Conservation (phyloP, 2,113 vertebrate genomes). For the Microtus richardsoni region DNA sequence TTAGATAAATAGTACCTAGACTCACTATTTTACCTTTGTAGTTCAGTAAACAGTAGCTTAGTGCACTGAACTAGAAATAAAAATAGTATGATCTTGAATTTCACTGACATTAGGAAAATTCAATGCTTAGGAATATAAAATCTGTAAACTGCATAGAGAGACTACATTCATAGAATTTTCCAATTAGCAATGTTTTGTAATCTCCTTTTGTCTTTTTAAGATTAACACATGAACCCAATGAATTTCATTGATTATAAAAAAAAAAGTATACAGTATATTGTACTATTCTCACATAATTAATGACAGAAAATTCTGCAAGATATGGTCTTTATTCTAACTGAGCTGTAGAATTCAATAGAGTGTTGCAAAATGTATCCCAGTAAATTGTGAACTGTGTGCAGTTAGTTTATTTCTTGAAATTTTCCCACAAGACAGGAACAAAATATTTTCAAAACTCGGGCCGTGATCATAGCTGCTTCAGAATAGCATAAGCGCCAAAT, state of each 20-base stretch:
- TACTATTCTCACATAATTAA: slow-evolving; percentile 43
- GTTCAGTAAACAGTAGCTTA: not conserved
- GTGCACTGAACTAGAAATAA: not conserved
- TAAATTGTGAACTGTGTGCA: slow-evolving; percentile 72
- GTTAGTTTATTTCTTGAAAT: slow-evolving; percentile 58
- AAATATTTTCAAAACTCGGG: slow-evolving; percentile 67
- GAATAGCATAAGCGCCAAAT: slow-evolving; percentile 59
- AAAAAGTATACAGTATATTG: not conserved
- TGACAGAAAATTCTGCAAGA: slow-evolving; percentile 11
- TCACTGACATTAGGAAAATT: not conserved
- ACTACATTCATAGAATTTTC: slow-evolving; percentile 31
- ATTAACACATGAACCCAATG: slow-evolving; percentile 33
- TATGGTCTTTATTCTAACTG: slow-evolving; percentile 68
- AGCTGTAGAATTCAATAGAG: slow-evolving; percentile 59
- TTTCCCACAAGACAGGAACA: slow-evolving; percentile 54
- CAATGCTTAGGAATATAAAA: slow-evolving; percentile 51
- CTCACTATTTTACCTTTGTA: too few species aligned
- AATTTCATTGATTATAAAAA: slow-evolving; percentile 59
- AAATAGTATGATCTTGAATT: not conserved
- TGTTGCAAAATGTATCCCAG: slow-evolving; percentile 63
- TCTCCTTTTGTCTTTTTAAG: not conserved
- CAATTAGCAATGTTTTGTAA: not conserved
- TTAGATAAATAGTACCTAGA: not conserved
- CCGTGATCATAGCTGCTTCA: slow-evolving; percentile 70
- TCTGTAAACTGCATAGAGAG: not conserved